These are phyloP conservation scores for Phorcus lineatus DNA, from an alignment of 2,888 invertebrate genomes.

Conservation along the genomic window DNA sequence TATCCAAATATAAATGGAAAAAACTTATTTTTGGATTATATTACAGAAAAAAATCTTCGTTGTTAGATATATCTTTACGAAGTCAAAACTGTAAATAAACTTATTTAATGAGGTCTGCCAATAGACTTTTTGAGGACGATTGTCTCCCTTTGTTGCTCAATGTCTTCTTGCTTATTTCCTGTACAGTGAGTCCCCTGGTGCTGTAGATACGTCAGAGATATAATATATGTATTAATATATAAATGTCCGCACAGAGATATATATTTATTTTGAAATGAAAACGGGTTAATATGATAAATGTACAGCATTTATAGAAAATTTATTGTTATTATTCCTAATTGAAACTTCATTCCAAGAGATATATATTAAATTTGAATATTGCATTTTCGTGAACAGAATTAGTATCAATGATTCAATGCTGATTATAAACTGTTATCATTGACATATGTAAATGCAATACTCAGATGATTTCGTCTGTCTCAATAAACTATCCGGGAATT, in stretches of 20 bases:
- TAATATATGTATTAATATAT: not conserved
- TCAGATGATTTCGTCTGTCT: too few relatives aligned
- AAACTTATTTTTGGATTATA: too few relatives aligned
- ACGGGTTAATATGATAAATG: not conserved
- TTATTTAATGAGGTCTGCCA: not conserved
- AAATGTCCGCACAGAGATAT: not conserved
- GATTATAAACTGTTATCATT: too few relatives aligned
- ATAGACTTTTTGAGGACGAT: not conserved
- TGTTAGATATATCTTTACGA: not conserved
- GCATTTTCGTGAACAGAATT: too few relatives aligned
- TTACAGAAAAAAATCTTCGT: too few relatives aligned
- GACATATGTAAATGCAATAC: too few relatives aligned
- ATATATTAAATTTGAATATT: too few relatives aligned
- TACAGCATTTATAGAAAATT: not conserved
- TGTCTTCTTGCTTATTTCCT: not conserved
- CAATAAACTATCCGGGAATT: too few relatives aligned
- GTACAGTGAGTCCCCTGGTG: not conserved
- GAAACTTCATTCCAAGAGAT: too few relatives aligned
- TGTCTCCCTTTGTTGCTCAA: not conserved
- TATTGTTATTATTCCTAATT: not conserved
- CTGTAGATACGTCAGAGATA: not conserved
- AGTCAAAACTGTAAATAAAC: not conserved
- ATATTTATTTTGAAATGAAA: not conserved
- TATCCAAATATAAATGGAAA: too few relatives aligned
- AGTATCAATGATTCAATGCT: too few relatives aligned